Base-by-base conservation (phyloP, 1,140 invertebrate genomes). In the Drosophila micromelanica region DNA sequence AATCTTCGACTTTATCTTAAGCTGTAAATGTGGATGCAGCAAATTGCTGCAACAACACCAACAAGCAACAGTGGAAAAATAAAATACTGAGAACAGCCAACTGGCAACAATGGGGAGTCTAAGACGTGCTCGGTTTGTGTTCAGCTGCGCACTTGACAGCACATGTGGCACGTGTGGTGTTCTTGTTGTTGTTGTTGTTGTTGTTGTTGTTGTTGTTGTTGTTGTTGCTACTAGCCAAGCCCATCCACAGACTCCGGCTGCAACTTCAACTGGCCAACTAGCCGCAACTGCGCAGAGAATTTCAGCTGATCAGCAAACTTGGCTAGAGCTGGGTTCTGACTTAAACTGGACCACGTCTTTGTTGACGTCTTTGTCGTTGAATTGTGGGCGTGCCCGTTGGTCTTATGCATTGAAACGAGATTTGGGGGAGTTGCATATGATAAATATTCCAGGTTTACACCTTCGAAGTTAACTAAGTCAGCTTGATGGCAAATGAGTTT, bases 101-200 rank as follows among this genome's bases (percentile, higher is more conserved):
- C 54, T 67, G 54, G 52, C 78, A 76, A 75, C 68, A 67, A 62
- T 81, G 72, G 65, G 65, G 45, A 74, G 62, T 78, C 60, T 74
- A 13, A 43, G 17, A 61, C 45, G 59, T 49, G 59, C 73, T 52
- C 23, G 49, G 37, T 62, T 69, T 73, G 17, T 17, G 17, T 17
- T 17, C 17, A 17, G 17, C 69, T 87, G 73, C 76, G 73, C 84
- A 87, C 84, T 89, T 87, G 76, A 80, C 79, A 77, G 79, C 73
- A 87, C 79, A 89, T 87, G 82, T 87, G 78, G 78, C 82, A 87
- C 76, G 78, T 81, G 82, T 86, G 76, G 46, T 70, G 64, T 52
- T 59, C 64, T 49, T 57, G 49, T n/a, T 49, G 60, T 45, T 57
- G 59, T 27, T 67, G 46, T 49, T 74, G 60, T 38, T 61, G 49